Evolutionary conservation across 1,140 invertebrate genomes (phyloP), one percentile per base, ranked within the genome.

Genomic region (Lepidurus couesii): DNA sequence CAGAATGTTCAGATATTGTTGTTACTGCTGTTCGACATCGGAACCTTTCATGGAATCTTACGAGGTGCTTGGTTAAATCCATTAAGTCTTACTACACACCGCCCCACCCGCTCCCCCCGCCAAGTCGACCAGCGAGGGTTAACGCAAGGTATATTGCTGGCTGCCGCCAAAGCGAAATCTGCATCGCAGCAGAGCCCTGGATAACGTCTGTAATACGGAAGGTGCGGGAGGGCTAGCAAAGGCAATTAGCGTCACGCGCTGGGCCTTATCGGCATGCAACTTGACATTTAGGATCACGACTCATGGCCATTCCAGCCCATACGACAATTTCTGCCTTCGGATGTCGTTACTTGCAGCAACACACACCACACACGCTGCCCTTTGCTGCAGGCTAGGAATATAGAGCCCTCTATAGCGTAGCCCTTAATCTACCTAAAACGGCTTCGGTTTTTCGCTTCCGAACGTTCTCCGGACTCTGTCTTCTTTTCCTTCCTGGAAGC

Each of bases 351-450:
- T 21, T n/a, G 53, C 53, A 34, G 34, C 34, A 34, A 34, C 34
- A 34, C 34, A 34, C 34, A 34, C 0, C 2, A 3, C 34, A 34
- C 34, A 34, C 34, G 34, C 34, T 4, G 34, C 34, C 34, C 34
- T 34, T 4, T 34, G 34, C 34, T 2, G 34, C 34, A 34, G 34
- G 34, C 34, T 34, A 34, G 34, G 34, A 3, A 34, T 34, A 3
- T 4, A 34, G 34, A 65, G 53, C 53, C 53, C 53, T n/a, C 21
- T n/a, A 65, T 16, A 11, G 53, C 53, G 21, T 5, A 13, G 53
- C 53, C 53, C 53, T 65, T 65, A 65, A 65, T 65, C 53, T 65
- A 21, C 53, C 53, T 65, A 65, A 65, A 65, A 65, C 53, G n/a
- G 21, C 53, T 65, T 65, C 5, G 21, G n/a, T 21, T 65, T 65